Evolutionary conservation across 2,888 invertebrate species (phyloP), one percentile per base, ranked within the genome.

Genomic region (Andrena flavipes): DNA sequence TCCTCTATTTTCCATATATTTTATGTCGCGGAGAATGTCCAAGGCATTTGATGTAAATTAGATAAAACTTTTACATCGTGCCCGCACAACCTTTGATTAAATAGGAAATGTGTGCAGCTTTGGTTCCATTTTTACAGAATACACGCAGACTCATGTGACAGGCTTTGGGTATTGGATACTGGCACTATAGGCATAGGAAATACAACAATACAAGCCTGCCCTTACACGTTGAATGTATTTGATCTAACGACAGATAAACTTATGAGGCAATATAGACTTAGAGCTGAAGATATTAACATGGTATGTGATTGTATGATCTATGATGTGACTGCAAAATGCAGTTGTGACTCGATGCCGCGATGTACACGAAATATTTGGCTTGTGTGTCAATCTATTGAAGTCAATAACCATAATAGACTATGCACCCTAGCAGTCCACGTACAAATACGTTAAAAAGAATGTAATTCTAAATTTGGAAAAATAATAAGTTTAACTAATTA

Each of bases 81-180:
- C 3, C 8, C 7, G 8, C 20, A 51, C n/a, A 20, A 51, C 8
- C n/a, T 51, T 51, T 20, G 26, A 59, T 16, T 16, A 59, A 59
- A 26, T 13, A 68, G 7, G 13, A 13, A 23, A 26, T 23, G n/a
- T 59, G 51, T 51, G 20, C 4, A 62, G 1, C 10, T 10, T 16
- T 48, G 10, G 3, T 51, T 51, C 29, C 26, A 26, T 35, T 51
- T 29, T 64, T 80, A 5, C 84, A 96, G 97, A 90, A 96, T 97
- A 84, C 96, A 97, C 90, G 97, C 96, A 0, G 97, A 98, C 87
- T 95, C 95, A 85, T 97, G 97, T 91, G 96, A 97, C 87, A 95
- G 98, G 68, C 95, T 98, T 0, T 98, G 98, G 98, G 97, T 97
- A 0, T 93, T 98, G 72, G 98, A 98, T 90, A 97, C 97, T 20